phyloP scores from a whole-genome alignment of 2,797 vertebrate species.

The Steatocranus sp. region DNA sequence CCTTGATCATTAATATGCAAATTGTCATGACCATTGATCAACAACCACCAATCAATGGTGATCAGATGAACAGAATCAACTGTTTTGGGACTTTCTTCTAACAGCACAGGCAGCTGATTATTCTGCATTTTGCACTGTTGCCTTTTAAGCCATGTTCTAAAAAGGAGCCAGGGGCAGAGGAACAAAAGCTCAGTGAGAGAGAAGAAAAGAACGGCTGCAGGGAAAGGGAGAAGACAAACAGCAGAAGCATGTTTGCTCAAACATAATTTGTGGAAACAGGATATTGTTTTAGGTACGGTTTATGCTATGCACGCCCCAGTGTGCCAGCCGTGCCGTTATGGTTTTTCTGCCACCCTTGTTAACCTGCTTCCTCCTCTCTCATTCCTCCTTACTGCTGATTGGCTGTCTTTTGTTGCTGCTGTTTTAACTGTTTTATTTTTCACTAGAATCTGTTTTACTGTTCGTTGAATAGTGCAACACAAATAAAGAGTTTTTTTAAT shows the following conservation, averaged over 20 bases:
- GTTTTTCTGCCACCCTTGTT: accelerated
- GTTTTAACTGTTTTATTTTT: accelerated
- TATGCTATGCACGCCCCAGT: neutral
- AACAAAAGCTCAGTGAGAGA: neutral
- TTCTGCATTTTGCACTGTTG: neutral
- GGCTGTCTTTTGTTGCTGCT: neutral
- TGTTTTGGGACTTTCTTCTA: neutral
- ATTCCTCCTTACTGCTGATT: neutral
- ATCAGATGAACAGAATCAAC: neutral
- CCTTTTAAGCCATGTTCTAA: neutral
- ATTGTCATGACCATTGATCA: accelerated
- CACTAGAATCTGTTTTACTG: accelerated
- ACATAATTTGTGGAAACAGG: neutral
- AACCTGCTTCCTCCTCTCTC: neutral
- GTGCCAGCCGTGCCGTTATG: neutral
- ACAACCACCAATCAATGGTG: neutral
- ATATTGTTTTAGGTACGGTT: neutral
- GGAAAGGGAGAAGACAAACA: neutral
- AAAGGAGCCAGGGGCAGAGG: neutral
- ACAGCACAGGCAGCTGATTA: neutral
- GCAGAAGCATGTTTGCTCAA: neutral
- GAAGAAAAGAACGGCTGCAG: neutral
- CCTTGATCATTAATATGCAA: neutral
- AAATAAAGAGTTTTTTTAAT: neutral
- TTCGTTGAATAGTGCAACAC: neutral